Evolutionary conservation across 2,113 vertebrate genomes (phyloP), one percentile per base, ranked within the genome.

Genomic region (Neolamprologus sp.): DNA sequence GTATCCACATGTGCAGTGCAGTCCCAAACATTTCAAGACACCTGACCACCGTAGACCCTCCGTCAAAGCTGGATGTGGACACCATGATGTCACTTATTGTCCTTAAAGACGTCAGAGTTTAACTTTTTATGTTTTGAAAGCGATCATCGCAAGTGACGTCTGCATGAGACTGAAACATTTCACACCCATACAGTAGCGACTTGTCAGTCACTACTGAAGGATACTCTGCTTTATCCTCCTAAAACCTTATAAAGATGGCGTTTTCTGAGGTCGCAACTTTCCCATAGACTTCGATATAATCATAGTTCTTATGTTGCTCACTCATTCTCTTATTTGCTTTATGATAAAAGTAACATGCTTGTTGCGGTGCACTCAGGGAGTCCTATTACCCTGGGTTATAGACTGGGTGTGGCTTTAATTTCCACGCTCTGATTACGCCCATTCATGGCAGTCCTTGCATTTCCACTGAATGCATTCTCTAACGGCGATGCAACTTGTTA

Each of bases 11-110:
- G 37, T 0, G 13, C 14, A 47, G 21, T 26, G 21, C 13, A 47
- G 40, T 28, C 9, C 23, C 3, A 71, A 42, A 71, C 37, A 42
- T 71, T 42, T 28, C 1, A 47, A 0, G 40, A 75, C 40, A 11
- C 37, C 14, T 47, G 68, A 5, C 40, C 42, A 23, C 65, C 0
- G 2, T 17, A 28, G 40, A 47, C 42, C 9, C 40, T 0, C 6
- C 2, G 2, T 47, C 23, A 75, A 47, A 75, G 42, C 14, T 73
- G 14, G 37, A 2, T 42, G 12, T 28, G 4, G 9, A 45, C 40
- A 28, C 21, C 21, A 0, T 47, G 6, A 75, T 7, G 19, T 4
- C 19, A 68, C 58, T 35, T 19, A 19, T 33, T 40, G 37, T 16
- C n/a, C 5, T 9, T 26, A 14, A 30, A 47, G 23, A 63, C 3